Base-by-base conservation (phyloP, 92 coral and sea anemone genomes). In the Zoanthus sociatus region DNA sequence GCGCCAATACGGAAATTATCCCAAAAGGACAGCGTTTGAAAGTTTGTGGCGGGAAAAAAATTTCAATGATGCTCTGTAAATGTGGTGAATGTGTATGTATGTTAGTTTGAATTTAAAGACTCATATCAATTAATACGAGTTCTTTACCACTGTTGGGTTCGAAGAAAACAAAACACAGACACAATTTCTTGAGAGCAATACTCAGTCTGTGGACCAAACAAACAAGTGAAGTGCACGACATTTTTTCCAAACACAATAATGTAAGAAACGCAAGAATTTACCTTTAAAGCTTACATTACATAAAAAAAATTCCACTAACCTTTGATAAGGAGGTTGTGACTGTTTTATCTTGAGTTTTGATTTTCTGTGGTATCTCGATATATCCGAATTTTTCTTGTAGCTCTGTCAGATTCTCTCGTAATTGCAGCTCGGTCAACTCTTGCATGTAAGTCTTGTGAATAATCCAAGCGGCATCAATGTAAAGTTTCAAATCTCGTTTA, bases 401-500 rank as follows among this genome's bases (percentile, higher is more conserved):
- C 78, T 95, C 99, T 79, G 78, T 91, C 69, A 97, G 45, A 45
- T 79, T 81, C 54, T 94, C 99, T 1, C 92, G 94, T 30, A 97
- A 67, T 87, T 95, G 95, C 30, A 94, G 87, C 78, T 97, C 99
- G 8, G 92, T 93, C 11, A 87, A 72, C 73, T 97, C 99, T 89
- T 97, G 99, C 20, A 97, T 83, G 47, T 92, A 94, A 42, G 99
- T 97, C 81, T 97, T 97, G 76, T 97, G 98, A 53, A 94, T 94
- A 30, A 97, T 95, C 99, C 99, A 97, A 9, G 99, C 99, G 44
- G 99, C 99, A 70, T 97, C 99, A 73, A 97, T 95, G 79, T 95
- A 97, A 60, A 97, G 93, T 79, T 97, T 97, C 55, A 97, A 90
- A 92, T 97, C 99, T 78, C 99, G 90, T 77, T 97, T 97, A 9